Percentiles rank a stretch among this genome's conserved stretches.
phyloP scores from a whole-genome alignment of 2,888 invertebrate species.

The Dascillus cervinus region DNA sequence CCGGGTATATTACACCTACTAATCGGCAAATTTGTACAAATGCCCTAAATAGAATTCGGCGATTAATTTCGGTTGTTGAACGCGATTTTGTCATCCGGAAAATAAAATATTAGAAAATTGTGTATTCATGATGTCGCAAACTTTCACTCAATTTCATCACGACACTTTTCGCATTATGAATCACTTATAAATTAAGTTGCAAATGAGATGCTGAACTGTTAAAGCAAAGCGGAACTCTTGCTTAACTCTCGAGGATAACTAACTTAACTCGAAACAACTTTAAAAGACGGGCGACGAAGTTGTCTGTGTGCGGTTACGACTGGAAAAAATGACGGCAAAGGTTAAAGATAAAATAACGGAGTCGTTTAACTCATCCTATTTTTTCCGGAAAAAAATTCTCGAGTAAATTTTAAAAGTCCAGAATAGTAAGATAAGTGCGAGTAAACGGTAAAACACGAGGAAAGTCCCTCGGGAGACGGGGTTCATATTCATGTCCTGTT shows the following conservation, averaged over 20 bases:
- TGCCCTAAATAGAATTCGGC: too few species aligned
- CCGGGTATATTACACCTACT: too few species aligned
- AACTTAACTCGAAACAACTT: constrained; percentile 23
- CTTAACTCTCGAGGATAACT: constrained; percentile 28
- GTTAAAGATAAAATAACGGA: too few species aligned
- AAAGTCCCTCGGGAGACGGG: constrained; percentile 33
- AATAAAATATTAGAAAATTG: constrained; percentile 5
- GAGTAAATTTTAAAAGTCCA: constrained; percentile 29
- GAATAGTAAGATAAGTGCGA: constrained; percentile 32
- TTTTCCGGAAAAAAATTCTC: constrained; percentile 16
- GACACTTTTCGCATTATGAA: constrained; percentile 40
- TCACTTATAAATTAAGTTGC: constrained; percentile 41
- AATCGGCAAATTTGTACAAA: too few species aligned
- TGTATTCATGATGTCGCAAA: constrained; percentile 26
- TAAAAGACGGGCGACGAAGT: too few species aligned
- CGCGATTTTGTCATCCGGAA: too few species aligned
- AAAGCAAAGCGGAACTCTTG: constrained; percentile 26
- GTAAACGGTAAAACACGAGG: constrained; percentile 34
- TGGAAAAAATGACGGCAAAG: too few species aligned
- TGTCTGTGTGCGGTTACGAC: too few species aligned
- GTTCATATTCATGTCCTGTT: constrained; percentile 39
- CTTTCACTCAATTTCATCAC: constrained; percentile 40
- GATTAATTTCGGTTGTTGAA: too few species aligned
- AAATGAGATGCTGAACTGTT: constrained; percentile 31
- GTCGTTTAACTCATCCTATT: too few species aligned